Percentiles rank a stretch among this genome's conserved stretches.
These are phyloP conservation scores for Caracal caracal DNA, from an alignment of 2,113 vertebrate genomes.

Conservation along the genomic window DNA sequence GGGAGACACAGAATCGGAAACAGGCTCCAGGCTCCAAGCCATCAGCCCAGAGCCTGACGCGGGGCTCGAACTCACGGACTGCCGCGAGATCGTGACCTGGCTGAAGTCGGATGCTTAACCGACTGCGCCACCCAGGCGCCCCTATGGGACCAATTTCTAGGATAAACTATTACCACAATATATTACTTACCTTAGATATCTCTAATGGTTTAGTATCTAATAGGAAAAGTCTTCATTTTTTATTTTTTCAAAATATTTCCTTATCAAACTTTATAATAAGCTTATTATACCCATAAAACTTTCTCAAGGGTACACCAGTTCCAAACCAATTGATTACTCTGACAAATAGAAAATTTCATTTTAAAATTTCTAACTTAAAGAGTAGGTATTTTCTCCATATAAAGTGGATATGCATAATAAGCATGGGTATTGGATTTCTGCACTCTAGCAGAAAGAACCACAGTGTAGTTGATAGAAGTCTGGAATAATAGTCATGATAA, in stretches of 20 bases:
- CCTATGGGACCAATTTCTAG: background rate
- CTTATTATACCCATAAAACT: background rate
- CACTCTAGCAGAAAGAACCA: background rate
- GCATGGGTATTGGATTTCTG: background rate
- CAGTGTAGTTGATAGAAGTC: background rate
- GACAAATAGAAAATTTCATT: background rate
- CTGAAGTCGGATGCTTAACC: no score
- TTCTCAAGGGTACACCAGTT: background rate
- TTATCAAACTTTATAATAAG: background rate
- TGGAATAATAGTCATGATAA: background rate
- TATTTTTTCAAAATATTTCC: background rate
- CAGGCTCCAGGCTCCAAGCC: no score
- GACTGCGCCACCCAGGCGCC: no score
- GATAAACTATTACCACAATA: background rate
- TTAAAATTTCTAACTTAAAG: background rate
- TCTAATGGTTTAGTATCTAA: background rate
- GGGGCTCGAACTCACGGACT: no score
- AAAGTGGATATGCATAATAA: background rate
- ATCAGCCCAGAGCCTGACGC: no score
- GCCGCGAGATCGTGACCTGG: no score
- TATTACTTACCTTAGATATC: background rate
- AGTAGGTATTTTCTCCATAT: background rate
- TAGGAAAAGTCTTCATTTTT: background rate
- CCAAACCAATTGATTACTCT: background rate
- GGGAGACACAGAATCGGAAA: no score